Evolutionary conservation across 2,797 vertebrate genomes (phyloP).

Genomic region (Crypturellus tataupa): DNA sequence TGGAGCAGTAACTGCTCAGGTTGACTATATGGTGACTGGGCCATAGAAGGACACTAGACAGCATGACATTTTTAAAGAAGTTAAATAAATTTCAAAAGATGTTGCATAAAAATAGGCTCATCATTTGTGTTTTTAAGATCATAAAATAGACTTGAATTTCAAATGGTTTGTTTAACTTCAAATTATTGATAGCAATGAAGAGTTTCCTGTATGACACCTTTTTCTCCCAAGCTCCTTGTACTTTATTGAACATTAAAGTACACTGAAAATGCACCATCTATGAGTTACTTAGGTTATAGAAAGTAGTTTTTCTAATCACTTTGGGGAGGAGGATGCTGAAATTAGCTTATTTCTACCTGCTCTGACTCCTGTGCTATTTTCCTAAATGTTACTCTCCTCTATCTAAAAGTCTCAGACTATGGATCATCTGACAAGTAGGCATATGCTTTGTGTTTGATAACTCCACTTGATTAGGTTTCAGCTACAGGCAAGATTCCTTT

Average conservation of each 20-base stretch:
- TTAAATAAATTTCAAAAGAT: neutral
- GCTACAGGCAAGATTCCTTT: neutral
- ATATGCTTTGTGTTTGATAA: neutral
- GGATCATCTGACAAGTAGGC: neutral
- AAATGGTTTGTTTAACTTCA: neutral
- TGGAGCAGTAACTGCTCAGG: neutral
- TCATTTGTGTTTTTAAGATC: neutral
- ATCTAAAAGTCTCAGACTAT: neutral
- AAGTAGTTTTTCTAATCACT: neutral
- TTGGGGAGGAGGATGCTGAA: neutral
- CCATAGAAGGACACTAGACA: fast-evolving
- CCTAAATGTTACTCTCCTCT: neutral
- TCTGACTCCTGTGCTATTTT: neutral
- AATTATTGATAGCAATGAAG: neutral
- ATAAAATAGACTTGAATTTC: neutral
- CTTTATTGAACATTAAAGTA: neutral
- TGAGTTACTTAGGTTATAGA: neutral
- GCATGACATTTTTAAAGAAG: fast-evolving
- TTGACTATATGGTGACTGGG: neutral
- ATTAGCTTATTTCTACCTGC: neutral
- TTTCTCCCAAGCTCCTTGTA: neutral
- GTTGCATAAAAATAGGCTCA: neutral
- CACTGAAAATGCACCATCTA: neutral
- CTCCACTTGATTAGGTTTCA: neutral
- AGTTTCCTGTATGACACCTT: no score